phyloP scores from a whole-genome alignment of 2,797 vertebrate species.

The Champsocephalus gunnari region DNA sequence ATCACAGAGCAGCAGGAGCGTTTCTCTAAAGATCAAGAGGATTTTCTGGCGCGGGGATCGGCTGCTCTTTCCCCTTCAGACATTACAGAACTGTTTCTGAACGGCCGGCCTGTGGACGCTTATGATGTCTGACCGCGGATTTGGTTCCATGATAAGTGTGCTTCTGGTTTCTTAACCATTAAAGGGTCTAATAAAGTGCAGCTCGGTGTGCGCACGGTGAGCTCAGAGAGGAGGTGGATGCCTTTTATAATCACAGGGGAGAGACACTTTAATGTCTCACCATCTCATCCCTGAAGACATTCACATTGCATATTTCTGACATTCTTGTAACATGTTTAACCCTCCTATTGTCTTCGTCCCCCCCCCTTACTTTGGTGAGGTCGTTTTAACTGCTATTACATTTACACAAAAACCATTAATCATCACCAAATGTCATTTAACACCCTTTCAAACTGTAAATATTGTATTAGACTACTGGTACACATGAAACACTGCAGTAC shows the following conservation, averaged over 20 bases:
- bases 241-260: conserved; percentile 21
- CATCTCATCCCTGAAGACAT: background rate
- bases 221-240: conserved; percentile 10
- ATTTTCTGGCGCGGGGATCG: conserved; percentile 13
- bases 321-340: background rate
- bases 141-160: background rate
- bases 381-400: no score
- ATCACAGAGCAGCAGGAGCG: conserved; percentile 1
- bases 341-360: no score
- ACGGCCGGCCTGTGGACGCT: background rate
- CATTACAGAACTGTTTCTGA: conserved; percentile 9
- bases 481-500: no score
- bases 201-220: background rate
- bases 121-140: conserved; percentile 3
- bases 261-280: conserved; percentile 8
- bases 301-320: conserved; percentile 14
- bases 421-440: no score
- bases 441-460: no score
- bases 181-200: conserved; percentile 14
- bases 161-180: background rate
- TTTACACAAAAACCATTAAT: no score
- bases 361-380: no score
- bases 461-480: no score
- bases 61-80: conserved; percentile 1
- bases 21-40: conserved; percentile 9